Evolutionary conservation across 2,113 vertebrate species (phyloP).

Genomic region (Orthonyx spaldingii): DNA sequence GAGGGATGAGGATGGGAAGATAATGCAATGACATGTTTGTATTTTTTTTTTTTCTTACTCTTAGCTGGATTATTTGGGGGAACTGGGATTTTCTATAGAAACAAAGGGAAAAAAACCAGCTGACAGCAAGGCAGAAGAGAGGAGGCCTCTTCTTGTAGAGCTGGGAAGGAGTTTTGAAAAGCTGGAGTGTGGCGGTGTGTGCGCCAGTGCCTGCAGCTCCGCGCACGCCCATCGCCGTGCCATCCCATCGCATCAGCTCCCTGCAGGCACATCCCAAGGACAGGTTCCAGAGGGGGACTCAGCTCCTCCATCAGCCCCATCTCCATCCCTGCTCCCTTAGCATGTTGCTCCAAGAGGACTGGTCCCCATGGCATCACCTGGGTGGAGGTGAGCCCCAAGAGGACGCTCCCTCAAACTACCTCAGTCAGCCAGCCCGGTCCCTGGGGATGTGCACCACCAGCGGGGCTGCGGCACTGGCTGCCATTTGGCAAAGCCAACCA

Average conservation of each 20-base stretch:
- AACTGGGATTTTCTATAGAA: conserved; percentile 57
- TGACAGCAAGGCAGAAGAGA: conserved; percentile 13
- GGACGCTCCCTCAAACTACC: not conserved
- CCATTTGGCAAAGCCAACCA: not conserved
- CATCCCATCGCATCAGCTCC: rapidly evolving
- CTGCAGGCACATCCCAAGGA: not conserved
- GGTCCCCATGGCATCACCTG: rapidly evolving
- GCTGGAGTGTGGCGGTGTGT: not conserved
- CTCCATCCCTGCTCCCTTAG: not conserved
- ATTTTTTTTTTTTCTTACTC: conserved; percentile 4
- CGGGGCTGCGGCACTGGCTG: rapidly evolving
- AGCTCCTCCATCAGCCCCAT: not conserved
- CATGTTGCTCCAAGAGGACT: not conserved
- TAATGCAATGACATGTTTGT: conserved; percentile 48
- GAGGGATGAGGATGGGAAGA: conserved; percentile 46
- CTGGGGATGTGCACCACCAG: rapidly evolving
- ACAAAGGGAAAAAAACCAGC: not conserved
- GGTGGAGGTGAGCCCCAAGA: not conserved
- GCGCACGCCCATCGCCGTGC: rapidly evolving
- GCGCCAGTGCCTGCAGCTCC: not conserved
- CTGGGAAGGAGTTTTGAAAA: conserved; percentile 17
- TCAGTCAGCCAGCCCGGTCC: not conserved
- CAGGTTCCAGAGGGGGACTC: not conserved
- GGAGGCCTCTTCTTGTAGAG: not conserved
- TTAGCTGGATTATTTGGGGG: conserved; percentile 44